Percentiles rank a stretch among this genome's conserved stretches.
phyloP scores from a whole-genome alignment of 1,140 invertebrate genomes.

The Anoplolepis gracilipes region DNA sequence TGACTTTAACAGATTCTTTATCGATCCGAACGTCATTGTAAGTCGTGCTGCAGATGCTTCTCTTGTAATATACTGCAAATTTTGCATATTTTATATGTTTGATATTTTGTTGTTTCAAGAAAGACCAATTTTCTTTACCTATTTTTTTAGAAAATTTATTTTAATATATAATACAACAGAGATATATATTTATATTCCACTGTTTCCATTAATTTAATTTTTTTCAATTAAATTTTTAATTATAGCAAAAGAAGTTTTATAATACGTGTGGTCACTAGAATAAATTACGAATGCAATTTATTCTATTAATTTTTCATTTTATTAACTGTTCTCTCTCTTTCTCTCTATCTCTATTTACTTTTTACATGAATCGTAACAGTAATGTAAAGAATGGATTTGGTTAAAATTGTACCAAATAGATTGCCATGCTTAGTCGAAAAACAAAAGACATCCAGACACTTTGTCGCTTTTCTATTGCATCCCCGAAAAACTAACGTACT shows the following conservation, averaged over 20 bases:
- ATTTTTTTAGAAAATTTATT: not conserved
- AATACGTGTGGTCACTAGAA: too few species aligned
- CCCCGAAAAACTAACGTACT: constrained; percentile 24
- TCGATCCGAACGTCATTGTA: too few species aligned
- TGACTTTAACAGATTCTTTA: too few species aligned
- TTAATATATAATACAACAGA: not conserved
- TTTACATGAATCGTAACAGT: not conserved
- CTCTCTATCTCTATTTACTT: too few species aligned
- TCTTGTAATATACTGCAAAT: too few species aligned
- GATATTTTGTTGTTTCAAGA: constrained; percentile 2
- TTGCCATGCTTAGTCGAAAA: not conserved
- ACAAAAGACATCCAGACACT: constrained; percentile 4
- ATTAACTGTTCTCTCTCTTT: too few species aligned
- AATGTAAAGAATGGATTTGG: not conserved
- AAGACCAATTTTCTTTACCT: not conserved
- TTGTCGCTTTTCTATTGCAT: not conserved
- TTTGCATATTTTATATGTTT: too few species aligned
- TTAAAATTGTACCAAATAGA: not conserved
- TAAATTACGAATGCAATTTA: not conserved
- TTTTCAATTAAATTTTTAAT: not conserved
- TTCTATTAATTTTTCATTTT: too few species aligned
- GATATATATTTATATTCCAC: not conserved
- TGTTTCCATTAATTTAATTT: not conserved
- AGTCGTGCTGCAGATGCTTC: too few species aligned
- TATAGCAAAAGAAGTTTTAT: not conserved